Base-by-base conservation (phyloP, 2,888 invertebrate genomes). In the Microctonus aethiopoides region DNA sequence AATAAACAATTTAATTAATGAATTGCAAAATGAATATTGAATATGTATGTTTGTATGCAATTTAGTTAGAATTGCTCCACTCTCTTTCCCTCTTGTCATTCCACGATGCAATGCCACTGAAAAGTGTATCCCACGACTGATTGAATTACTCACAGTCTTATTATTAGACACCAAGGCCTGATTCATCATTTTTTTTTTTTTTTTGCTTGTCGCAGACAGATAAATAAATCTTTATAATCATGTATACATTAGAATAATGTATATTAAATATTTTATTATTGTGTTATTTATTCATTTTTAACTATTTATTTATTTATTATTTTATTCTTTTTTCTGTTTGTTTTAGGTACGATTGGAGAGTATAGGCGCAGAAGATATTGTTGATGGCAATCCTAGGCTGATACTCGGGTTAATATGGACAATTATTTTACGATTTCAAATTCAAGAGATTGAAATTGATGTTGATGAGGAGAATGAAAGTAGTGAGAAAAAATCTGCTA, bases 401-500 rank as follows among this genome's bases (percentile, higher is more conserved):
- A 99, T 99, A 86, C 92, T 99, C 76, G 99, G 99, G 79, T 91
- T 99, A 65, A 98, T 99, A 79, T 99, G 99, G 99, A 99, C 99
- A 72, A 99, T 99, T 84, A 99, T 99, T 88, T 90, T 99, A 77
- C 90, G 99, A 73, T 99, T 99, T 90, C 98, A 99, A 91, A 99
- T 99, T 81, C 98, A 98, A 88, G 97, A 97, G 89, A 98, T 98
- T 81, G 97, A 97, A 89, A 97, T 98, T 80, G 97, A 97, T 87
- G 96, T 97, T 86, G 97, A 97, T 84, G 97, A 97, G 88, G 96
- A 97, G 84, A 96, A 96, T 84, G 97, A 95, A 86, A 96, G 96
- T 76, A 96, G 97, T 32, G 98, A 99, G 88, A 98, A 98, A 90
- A 97, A 96, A 88, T 98, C 98, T 1, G 99, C 99, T 77, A 99